Conservation (phyloP, 2,888 invertebrate genomes). For the Salticus scenicus region DNA sequence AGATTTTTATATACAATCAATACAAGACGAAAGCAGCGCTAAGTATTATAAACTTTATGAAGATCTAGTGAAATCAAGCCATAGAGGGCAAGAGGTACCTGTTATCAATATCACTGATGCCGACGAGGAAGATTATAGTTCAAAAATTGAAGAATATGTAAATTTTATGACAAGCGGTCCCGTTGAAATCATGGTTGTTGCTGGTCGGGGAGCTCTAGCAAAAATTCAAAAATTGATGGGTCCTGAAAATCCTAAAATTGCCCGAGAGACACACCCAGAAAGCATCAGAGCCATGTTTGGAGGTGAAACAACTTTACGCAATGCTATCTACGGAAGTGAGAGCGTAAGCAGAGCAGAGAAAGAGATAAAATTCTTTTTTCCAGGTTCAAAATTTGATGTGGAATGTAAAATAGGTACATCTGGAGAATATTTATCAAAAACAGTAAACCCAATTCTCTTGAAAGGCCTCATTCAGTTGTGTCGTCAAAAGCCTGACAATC, state of each 20-base stretch:
- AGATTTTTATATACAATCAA: constrained; percentile 82
- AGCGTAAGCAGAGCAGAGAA: constrained; percentile 81
- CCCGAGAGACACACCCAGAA: constrained; percentile 82
- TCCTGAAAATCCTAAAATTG: constrained; percentile 79
- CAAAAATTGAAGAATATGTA: constrained; percentile 80
- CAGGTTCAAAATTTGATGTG: constrained; percentile 85
- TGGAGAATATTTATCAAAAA: constrained; percentile 82
- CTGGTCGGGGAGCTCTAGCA: constrained; percentile 82
- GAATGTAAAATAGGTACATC: constrained; percentile 81
- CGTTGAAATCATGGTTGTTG: constrained; percentile 82
- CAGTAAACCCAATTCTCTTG: constrained; percentile 81
- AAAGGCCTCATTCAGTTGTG: constrained; percentile 81
- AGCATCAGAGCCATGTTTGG: constrained; percentile 85
- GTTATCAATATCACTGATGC: constrained; percentile 22
- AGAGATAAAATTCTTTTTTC: constrained; percentile 52
- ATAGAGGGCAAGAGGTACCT: neutral
- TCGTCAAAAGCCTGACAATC: constrained; percentile 84
- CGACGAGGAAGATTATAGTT: neutral
- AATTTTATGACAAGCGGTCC: constrained; percentile 87
- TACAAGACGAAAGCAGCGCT: constrained; percentile 19
- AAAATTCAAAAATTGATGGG: constrained; percentile 86
- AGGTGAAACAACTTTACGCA: constrained; percentile 80
- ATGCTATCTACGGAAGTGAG: constrained; percentile 88
- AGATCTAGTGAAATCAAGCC: constrained; percentile 23
- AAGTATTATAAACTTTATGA: constrained; percentile 39